These are phyloP conservation scores for Mesorhabditis spiculigera DNA, from an alignment of 2,888 invertebrate genomes.

Conservation along the genomic window DNA sequence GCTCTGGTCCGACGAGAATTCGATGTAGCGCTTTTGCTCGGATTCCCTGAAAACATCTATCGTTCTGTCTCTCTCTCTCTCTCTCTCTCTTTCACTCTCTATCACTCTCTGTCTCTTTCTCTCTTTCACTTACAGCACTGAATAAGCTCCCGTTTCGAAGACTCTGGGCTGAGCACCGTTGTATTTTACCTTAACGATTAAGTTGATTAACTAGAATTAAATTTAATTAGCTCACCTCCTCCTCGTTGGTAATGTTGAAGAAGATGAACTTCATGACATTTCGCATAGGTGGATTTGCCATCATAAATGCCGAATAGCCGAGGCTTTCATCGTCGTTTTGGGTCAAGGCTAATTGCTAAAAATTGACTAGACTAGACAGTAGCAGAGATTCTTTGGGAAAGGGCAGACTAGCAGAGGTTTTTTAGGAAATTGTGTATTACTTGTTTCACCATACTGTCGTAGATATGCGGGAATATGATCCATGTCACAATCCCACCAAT, in stretches of 20 bases:
- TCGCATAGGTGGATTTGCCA: slow-evolving; percentile 26
- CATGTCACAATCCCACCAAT: not conserved
- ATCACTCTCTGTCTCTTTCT: too few species aligned
- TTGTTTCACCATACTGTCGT: not conserved
- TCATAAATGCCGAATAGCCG: slow-evolving; percentile 26
- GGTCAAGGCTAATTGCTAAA: slow-evolving; percentile 22
- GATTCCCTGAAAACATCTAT: slow-evolving; percentile 32
- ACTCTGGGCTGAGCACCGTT: slow-evolving; percentile 35
- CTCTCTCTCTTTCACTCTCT: too few species aligned
- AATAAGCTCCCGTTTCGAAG: slow-evolving; percentile 40
- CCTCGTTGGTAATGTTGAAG: slow-evolving; percentile 48
- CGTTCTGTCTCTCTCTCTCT: too few species aligned
- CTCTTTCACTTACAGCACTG: slow-evolving; percentile 27
- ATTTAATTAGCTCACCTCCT: slow-evolving; percentile 24
- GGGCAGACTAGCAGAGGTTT: too few species aligned
- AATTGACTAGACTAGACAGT: not conserved
- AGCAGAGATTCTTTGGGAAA: too few species aligned
- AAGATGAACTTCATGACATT: slow-evolving; percentile 43
- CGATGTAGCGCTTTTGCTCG: slow-evolving; percentile 43
- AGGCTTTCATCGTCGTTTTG: slow-evolving; percentile 23
- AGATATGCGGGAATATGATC: not conserved
- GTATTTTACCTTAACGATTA: slow-evolving; percentile 16
- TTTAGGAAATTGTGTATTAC: not conserved
- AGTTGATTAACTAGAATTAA: not conserved
- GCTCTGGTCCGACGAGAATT: slow-evolving; percentile 17